Base-by-base conservation (phyloP, 2,113 vertebrate genomes). In the Pygoscelis antarcticus region DNA sequence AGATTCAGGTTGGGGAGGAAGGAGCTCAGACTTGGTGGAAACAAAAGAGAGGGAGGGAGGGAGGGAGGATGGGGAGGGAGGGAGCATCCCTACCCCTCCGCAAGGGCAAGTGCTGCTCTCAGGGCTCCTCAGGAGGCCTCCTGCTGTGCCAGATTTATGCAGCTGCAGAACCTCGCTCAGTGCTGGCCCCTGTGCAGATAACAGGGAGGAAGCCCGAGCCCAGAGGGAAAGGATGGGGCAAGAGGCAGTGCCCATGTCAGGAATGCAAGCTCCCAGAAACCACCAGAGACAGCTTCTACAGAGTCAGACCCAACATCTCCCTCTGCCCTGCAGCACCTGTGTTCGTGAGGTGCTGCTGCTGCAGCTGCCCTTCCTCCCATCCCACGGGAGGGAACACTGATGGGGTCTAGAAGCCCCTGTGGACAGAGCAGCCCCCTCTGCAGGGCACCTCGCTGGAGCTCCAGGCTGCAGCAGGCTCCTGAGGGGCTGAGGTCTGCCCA, bases 351-450 rank as follows among this genome's bases (percentile, higher is more conserved):
- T 16, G 30, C 80, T 80, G 71, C 66, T 16, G 30, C 83, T 80
- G 62, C 66, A 82, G 61, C 46, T 62, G 44, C 66, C 57, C 54
- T 82, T 49, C 36, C 60, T 89, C 34, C 76, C 62, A 76, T 58
- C 20, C 68, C 2, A 0, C 0, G 0, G 60, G 44, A 89, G 46
- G 34, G 1, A 6, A 40, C 38, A 46, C 29, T 12, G 18, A 49
- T 1, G 0, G 54, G 51, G 32, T 54, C 27, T 65, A 75, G 52
- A 44, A 82, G n/a, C 51, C 87, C 51, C 62, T 2, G 4, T 27
- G 25, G 21, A 80, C 26, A 40, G 49, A 78, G 61, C 38, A 78
- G 61, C 36, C 42, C 61, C 58, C 64, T 19, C 83, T 2, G 3
- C 42, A 58, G 25, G n/a, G 6, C 1, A 3, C 44, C 27, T 40